A percentile compares a stretch with the other conserved stretches of the same genome.
phyloP scores from a whole-genome alignment of 2,888 invertebrate species.

The Rhingia rostrata region DNA sequence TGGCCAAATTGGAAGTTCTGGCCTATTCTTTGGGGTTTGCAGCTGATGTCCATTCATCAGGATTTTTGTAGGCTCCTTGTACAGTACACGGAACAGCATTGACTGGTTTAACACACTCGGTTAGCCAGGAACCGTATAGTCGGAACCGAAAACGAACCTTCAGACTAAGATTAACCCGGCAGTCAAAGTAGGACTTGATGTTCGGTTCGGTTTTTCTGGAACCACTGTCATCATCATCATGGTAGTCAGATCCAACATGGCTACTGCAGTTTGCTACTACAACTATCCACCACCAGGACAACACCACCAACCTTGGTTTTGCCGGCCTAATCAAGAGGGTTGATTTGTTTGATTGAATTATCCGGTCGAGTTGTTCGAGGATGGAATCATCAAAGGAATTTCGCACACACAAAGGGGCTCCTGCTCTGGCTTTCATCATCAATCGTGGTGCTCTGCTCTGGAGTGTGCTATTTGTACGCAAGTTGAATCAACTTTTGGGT shows the following conservation, averaged over 20 bases:
- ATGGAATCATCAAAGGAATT: constrained; percentile 72
- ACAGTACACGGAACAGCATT: constrained; percentile 45
- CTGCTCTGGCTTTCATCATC: constrained; percentile 32
- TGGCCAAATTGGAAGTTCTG: constrained; percentile 79
- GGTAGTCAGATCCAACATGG: background rate
- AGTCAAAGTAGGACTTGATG: constrained; percentile 52
- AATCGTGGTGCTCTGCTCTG: constrained; percentile 31
- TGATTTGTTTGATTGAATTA: constrained; percentile 75
- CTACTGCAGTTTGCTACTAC: background rate
- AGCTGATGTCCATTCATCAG: constrained; percentile 55
- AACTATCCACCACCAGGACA: constrained; percentile 8
- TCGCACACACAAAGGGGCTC: constrained; percentile 59
- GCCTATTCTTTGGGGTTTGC: constrained; percentile 68
- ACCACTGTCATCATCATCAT: constrained; percentile 37
- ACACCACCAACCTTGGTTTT: constrained; percentile 54
- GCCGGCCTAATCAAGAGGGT: constrained; percentile 72
- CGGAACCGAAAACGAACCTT: constrained; percentile 32
- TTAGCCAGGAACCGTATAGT: constrained; percentile 57
- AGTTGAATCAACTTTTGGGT: constrained; percentile 73
- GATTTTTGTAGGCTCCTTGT: constrained; percentile 28
- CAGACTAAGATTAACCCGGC: constrained; percentile 69
- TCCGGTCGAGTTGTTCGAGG: constrained; percentile 70
- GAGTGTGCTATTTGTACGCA: constrained; percentile 65
- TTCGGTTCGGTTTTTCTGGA: constrained; percentile 48
- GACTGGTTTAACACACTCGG: constrained; percentile 72